Evolutionary conservation across 2,113 vertebrate genomes (phyloP).

Genomic region (Xenopus laevis): DNA sequence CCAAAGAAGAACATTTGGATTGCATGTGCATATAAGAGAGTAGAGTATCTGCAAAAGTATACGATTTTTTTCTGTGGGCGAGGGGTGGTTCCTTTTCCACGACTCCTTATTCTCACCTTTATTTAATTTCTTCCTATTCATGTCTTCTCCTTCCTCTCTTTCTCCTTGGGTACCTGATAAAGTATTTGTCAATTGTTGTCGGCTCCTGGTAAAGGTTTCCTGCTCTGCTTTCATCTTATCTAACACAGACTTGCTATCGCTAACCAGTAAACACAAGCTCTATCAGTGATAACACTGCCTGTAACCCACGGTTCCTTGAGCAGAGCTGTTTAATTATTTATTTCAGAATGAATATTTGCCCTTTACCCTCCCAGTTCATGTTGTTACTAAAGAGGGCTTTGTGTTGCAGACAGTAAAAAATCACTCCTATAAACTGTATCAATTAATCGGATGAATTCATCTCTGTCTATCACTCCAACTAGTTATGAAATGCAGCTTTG

Average conservation of each 20-base stretch:
- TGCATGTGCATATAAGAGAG: no score
- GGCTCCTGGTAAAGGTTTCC: neutral
- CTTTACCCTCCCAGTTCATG: constrained; percentile 22
- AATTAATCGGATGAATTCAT: neutral
- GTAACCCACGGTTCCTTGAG: no score
- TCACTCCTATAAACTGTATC: neutral
- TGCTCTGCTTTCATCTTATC: constrained; percentile 1
- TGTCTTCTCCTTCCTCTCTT: neutral
- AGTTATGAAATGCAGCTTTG: no score
- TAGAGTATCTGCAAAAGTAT: no score
- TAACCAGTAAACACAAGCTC: neutral
- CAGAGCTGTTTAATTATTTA: neutral
- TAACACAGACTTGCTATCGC: neutral
- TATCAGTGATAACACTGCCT: no score
- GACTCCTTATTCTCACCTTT: no score
- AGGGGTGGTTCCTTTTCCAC: no score
- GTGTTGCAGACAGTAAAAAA: no score
- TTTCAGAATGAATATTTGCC: neutral
- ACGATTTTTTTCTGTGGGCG: no score
- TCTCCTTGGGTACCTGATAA: neutral
- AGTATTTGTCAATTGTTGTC: neutral
- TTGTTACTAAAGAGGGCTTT: constrained; percentile 43
- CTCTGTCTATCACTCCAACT: no score
- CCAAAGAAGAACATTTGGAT: no score
- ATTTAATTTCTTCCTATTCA: no score